phyloP scores from a whole-genome alignment of 2,888 invertebrate genomes.

The Pseudolycoriella hygida region DNA sequence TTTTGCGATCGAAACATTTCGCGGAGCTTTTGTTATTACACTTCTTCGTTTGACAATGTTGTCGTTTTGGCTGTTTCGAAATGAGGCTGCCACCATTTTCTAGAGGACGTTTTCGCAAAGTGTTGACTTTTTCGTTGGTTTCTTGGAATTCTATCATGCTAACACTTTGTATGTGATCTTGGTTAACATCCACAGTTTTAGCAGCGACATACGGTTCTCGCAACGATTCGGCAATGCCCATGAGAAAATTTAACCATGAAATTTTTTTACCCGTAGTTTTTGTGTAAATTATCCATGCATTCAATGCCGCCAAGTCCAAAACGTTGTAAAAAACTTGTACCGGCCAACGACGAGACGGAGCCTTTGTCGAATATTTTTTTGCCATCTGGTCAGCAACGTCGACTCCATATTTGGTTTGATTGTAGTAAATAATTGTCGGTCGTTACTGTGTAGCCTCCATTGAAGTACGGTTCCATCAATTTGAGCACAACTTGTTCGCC shows the following conservation, averaged over 20 bases:
- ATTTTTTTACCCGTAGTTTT: not conserved
- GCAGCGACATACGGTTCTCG: too few relatives aligned
- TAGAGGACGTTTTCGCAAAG: too few relatives aligned
- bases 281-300: not conserved
- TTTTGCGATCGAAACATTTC: too few relatives aligned
- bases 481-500: not conserved
- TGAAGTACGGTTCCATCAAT: not conserved
- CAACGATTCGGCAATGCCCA: not conserved
- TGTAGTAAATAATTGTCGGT: constrained; percentile 3
- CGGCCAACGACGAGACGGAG: not conserved
- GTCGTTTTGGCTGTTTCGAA: too few relatives aligned
- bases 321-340: not conserved
- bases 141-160: too few relatives aligned
- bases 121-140: too few relatives aligned
- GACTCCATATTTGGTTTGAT: not conserved
- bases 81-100: too few relatives aligned
- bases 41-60: too few relatives aligned
- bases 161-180: too few relatives aligned
- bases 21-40: too few relatives aligned
- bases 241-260: not conserved
- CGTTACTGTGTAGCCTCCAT: not conserved
- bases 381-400: not conserved
- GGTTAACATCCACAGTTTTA: too few relatives aligned
- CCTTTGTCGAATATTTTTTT: not conserved
- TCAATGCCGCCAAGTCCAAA: not conserved